Base-by-base conservation (phyloP, 2,113 vertebrate species). In the Cephalopholis sonnerati region DNA sequence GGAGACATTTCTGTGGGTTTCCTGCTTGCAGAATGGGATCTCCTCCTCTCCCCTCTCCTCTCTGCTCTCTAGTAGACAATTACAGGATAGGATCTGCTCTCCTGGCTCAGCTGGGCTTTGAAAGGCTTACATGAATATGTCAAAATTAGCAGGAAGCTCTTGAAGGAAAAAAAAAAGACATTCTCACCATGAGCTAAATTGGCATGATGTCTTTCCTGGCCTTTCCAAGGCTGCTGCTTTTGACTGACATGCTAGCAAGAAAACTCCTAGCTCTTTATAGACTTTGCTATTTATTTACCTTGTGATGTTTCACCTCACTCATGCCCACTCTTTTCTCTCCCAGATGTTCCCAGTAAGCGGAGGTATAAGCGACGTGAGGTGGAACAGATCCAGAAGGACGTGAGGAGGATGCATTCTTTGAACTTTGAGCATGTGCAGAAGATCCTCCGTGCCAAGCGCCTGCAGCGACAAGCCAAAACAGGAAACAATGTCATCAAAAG, bases 351-450 rank as follows among this genome's bases (percentile, higher is more conserved):
- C 63, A 50, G 81, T 77, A 98, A 98, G 84, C 97, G 96, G 90
- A 93, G 97, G 61, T 97, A 97, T 94, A 99, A 98, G 87, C 95
- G 95, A 27, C 93, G 95, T 4, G 98, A 99, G 93, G 96, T 98
- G 3, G 97, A 99, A 92, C 97, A 97, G 85, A 98, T 99, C 93
- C 97, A 99, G 91, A 97, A 96, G 2, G 97, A 99, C 61, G 96
- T 98, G 88, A 96, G 96, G 82, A 98, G 97, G 92, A 98, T 97
- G 96, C 98, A 97, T 90, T 96, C 97, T 94, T 97, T 98, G 95
- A 99, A 97, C 92, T 95, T 99, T 93, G 98, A 99, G 93, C 98
- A 99, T 0, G 98, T 99, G 91, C 99, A 99, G 95, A 99, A 99
- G 93, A 99, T 99, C 93, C 96, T 99, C 77, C 98, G 98, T 94